Conservation (phyloP, 2,888 invertebrate species). For the Eulithis testata region DNA sequence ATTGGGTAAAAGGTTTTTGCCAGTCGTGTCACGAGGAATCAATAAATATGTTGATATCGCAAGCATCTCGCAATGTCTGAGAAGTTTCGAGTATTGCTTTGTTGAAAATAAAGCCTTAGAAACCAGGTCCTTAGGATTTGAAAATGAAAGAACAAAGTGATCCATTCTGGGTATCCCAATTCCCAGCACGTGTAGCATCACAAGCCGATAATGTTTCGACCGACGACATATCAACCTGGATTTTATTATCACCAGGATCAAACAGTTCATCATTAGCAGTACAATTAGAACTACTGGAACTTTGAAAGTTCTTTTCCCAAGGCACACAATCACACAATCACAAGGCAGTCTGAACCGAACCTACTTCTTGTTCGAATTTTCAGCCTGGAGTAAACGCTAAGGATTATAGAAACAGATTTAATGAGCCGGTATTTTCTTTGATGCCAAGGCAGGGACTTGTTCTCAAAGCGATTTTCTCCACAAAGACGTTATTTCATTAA, state of each 20-base stretch:
- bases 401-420: slow-evolving; percentile 53
- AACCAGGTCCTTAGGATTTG: background rate
- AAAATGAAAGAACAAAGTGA: background rate
- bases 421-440: slow-evolving; percentile 55
- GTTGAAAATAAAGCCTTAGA: slow-evolving; percentile 22
- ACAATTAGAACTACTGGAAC: too few species aligned
- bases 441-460: slow-evolving; percentile 39
- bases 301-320: too few species aligned
- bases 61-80: slow-evolving; percentile 45
- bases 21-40: slow-evolving; percentile 52
- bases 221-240: too few species aligned
- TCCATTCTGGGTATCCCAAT: too few species aligned
- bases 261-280: too few species aligned
- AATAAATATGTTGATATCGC: slow-evolving; percentile 53
- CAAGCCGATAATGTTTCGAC: too few species aligned
- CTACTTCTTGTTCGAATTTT: slow-evolving; percentile 16
- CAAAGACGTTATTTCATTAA: slow-evolving; percentile 42
- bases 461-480: slow-evolving; percentile 41
- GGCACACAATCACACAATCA: too few species aligned
- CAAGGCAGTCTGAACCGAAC: too few species aligned
- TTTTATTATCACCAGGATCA: too few species aligned
- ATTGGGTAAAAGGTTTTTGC: slow-evolving; percentile 39
- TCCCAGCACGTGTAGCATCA: too few species aligned
- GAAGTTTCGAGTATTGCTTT: slow-evolving; percentile 46
- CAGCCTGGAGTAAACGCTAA: slow-evolving; percentile 28